Evolutionary conservation across 1,140 invertebrate species (phyloP).

Genomic region (Bicyclus anynana): DNA sequence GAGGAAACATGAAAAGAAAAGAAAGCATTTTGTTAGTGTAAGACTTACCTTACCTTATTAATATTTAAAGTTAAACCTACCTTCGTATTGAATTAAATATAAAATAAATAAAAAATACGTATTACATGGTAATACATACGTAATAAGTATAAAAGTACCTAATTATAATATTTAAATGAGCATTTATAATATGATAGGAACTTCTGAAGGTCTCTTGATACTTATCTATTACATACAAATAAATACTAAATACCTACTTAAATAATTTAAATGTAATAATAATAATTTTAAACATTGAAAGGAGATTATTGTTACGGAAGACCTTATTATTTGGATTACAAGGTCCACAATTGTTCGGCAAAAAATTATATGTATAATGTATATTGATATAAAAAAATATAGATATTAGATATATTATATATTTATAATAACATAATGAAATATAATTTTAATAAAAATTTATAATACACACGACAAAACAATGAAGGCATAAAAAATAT

Average conservation of each 20-base stretch:
- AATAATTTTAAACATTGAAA: too few species aligned
- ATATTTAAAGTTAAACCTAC: conserved; percentile 34
- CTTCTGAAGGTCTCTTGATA: background rate
- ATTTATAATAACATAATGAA: background rate
- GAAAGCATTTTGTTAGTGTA: conserved; percentile 78
- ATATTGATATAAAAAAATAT: too few species aligned
- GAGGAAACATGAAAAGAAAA: conserved; percentile 79
- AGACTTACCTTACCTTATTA: conserved; percentile 26
- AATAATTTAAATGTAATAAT: too few species aligned
- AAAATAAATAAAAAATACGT: background rate
- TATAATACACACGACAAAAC: conserved; percentile 14
- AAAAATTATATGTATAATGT: too few species aligned
- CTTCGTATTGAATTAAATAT: conserved; percentile 10
- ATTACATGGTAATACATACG: background rate
- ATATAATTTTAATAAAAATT: conserved; percentile 3
- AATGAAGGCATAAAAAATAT: conserved; percentile 35
- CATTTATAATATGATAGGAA: background rate
- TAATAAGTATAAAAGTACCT: background rate
- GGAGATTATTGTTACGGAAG: too few species aligned
- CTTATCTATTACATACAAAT: too few species aligned
- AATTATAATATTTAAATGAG: background rate
- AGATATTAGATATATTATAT: too few species aligned
- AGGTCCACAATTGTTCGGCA: too few species aligned
- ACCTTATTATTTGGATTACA: too few species aligned
- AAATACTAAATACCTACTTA: background rate